Percentiles rank a stretch among this genome's conserved stretches.
Conservation (phyloP, 2,888 invertebrate species). For the Xylota sylvarum region DNA sequence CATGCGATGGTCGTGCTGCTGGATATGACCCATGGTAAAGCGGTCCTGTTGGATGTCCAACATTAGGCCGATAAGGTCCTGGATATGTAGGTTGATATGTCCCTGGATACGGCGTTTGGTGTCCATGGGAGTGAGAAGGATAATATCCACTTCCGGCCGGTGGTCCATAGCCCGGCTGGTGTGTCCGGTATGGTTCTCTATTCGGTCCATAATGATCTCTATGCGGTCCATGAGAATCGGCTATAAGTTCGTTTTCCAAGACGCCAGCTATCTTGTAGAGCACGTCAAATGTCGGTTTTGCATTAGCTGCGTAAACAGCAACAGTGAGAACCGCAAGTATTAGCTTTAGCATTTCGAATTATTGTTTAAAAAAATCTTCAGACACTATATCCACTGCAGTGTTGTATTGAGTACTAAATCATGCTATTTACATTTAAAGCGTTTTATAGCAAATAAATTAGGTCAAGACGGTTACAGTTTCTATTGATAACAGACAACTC, state of each 20-base stretch:
- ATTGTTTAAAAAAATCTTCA: background rate
- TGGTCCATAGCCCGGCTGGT: conserved; percentile 25
- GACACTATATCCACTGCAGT: background rate
- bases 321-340: background rate
- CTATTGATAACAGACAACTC: conserved; percentile 22
- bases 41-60: background rate
- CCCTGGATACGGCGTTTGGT: background rate
- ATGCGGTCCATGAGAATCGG: background rate
- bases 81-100: conserved; percentile 28
- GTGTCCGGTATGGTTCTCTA: background rate
- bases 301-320: background rate
- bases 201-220: background rate
- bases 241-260: conserved; percentile 38
- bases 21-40: conserved; percentile 22
- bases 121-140: conserved; percentile 11
- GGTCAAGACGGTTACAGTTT: conserved; percentile 15
- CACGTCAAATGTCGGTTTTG: conserved; percentile 55
- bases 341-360: conserved; percentile 18
- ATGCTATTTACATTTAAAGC: background rate
- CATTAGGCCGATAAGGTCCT: background rate
- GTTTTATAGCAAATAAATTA: conserved; percentile 47
- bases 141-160: conserved; percentile 18
- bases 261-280: conserved; percentile 45
- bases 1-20: background rate
- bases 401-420: conserved; percentile 33